These are phyloP conservation scores for Malurus leucopterus DNA, from an alignment of 2,797 vertebrate species.

Conservation along the genomic window DNA sequence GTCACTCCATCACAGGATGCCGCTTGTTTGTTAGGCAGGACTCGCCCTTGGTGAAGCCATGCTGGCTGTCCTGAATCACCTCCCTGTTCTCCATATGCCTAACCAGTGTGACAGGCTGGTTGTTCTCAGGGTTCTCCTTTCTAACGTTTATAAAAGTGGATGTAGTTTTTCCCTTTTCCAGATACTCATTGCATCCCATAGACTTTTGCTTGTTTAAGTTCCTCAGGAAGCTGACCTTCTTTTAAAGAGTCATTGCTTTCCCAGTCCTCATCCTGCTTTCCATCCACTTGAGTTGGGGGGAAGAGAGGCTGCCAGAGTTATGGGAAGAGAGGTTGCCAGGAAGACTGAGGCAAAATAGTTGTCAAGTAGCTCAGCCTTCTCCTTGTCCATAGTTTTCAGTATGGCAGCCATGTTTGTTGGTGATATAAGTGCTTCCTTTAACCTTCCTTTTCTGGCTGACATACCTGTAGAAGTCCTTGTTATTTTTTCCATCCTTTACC, in stretches of 20 bases:
- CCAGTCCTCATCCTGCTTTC: background rate
- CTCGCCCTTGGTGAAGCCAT: too few relatives aligned
- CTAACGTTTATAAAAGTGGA: rapidly evolving
- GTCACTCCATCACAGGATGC: background rate
- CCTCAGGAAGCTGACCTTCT: background rate
- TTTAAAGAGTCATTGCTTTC: background rate
- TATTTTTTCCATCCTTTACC: background rate
- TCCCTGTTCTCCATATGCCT: background rate
- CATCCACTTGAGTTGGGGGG: background rate
- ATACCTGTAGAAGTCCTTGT: background rate
- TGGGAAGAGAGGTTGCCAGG: background rate
- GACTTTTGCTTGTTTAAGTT: background rate
- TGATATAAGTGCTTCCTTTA: background rate
- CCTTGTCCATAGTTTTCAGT: background rate
- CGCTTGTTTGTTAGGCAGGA: background rate
- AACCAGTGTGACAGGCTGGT: background rate
- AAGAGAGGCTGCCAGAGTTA: background rate
- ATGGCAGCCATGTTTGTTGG: rapidly evolving
- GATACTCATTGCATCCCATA: rapidly evolving
- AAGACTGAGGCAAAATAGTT: background rate
- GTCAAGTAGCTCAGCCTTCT: background rate
- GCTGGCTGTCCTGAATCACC: background rate
- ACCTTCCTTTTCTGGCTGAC: background rate
- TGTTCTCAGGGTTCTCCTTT: background rate
- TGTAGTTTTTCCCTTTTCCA: background rate